Evolutionary conservation across 2,797 vertebrate species (phyloP).

Genomic region (Pachyuromys duprasi): DNA sequence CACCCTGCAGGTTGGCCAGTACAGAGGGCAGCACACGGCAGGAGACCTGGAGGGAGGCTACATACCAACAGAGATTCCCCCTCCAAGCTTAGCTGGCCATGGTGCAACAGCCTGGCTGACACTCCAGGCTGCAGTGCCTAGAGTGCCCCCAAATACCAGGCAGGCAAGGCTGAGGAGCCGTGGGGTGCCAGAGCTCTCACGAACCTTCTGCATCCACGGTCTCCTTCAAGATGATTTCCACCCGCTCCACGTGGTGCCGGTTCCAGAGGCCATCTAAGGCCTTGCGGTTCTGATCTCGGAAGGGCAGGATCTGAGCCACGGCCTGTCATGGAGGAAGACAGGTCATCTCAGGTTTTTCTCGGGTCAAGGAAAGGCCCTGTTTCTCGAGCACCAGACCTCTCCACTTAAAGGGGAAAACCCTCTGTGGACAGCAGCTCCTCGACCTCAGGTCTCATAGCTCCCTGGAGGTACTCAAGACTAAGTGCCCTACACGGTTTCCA

Average conservation of each 20-base stretch:
- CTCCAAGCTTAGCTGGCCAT: neutral
- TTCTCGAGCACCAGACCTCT: neutral
- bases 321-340: constrained; percentile 87
- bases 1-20: accelerated
- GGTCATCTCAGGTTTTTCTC: neutral
- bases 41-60: neutral
- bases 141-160: accelerated
- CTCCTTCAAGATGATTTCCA: constrained; percentile 97
- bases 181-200: neutral
- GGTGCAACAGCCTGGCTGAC: neutral
- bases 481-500: neutral
- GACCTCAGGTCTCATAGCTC: neutral
- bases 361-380: neutral
- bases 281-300: constrained; percentile 93
- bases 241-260: constrained; percentile 93
- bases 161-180: accelerated
- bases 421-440: neutral
- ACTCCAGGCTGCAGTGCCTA: neutral
- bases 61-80: neutral
- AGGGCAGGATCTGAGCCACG: constrained; percentile 95
- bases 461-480: neutral
- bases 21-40: neutral
- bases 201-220: constrained; percentile 95
- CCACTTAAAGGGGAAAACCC: neutral
- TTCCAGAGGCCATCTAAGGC: constrained; percentile 95